Base-by-base conservation (phyloP, 30 jellyfish, hydroid and myxozoan species). In the Aurelia sp. region DNA sequence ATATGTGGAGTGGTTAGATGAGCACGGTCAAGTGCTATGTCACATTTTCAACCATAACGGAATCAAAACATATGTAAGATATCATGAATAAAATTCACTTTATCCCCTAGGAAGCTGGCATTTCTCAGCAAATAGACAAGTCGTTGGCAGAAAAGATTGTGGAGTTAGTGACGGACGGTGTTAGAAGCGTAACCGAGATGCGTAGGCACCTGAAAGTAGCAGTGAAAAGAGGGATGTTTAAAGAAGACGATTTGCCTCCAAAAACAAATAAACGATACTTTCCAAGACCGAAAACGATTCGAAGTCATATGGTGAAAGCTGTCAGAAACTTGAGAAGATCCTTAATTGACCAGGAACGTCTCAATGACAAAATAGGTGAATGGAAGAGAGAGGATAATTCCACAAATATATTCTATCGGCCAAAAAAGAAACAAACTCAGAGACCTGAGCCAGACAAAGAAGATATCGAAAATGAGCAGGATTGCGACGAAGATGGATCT, bases 111-210 rank as follows among this genome's bases (percentile, higher is more conserved):
- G 81, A 13, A 17, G 81, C 81, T 11, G 81, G 81, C 21, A 70
- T 70, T 13, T 70, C 81, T 12, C 81, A 70, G 27, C 17, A 17
- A 44, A 70, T 70, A 11, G 81, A 70, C 69, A 13, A 70, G n/a
- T 11, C 12, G 23, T 20, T 70, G 27, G 61, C 69, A 19, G 33
- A 33, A n/a, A 70, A 70, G 27, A 70, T 70, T 18, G 81, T 17
- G 17, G 81, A 70, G 65, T 68, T 70, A 15, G 81, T 70, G 30
- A 30, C 16, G 17, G 81, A 70, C 21, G 81, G 81, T 18, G 81
- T 70, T 18, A 13, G 22, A 15, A 70, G 27, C 40, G 81, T 70
- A 15, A 70, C 12, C 13, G 81, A 70, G 23, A 70, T 70, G 81
- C 61, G 64, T 11, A 21, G 81, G 17, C 81, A 70, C 65, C 81